Evolutionary conservation across 2,113 vertebrate species (phyloP).

Genomic region (Cochlearius cochlearius): DNA sequence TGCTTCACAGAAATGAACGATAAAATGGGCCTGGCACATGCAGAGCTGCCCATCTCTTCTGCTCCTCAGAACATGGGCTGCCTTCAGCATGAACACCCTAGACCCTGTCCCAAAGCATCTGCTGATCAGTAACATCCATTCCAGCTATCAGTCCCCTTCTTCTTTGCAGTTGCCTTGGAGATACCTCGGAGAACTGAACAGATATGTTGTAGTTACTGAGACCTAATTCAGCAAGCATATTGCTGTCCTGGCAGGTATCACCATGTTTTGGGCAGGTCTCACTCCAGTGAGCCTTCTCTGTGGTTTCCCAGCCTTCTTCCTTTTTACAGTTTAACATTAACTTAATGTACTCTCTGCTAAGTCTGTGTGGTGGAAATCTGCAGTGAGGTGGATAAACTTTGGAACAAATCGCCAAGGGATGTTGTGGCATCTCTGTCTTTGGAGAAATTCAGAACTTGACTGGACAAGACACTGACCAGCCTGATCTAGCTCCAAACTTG

Average conservation of each 20-base stretch:
- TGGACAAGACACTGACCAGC: neutral
- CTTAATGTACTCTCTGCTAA: neutral
- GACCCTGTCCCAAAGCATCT: neutral
- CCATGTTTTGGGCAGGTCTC: neutral
- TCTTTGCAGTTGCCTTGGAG: neutral
- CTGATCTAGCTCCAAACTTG: neutral
- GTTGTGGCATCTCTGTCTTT: neutral
- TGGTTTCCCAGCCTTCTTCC: neutral
- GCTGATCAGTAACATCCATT: neutral
- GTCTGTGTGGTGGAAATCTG: neutral
- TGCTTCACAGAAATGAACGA: neutral
- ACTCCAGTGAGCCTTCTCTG: neutral
- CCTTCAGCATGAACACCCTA: neutral
- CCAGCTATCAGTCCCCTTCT: neutral
- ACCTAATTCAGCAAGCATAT: neutral
- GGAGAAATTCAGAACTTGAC: neutral
- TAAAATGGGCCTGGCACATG: neutral
- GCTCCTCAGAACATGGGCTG: neutral
- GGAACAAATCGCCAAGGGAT: neutral
- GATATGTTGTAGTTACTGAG: neutral
- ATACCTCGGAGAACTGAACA: neutral
- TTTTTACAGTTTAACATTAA: neutral
- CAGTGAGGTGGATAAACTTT: neutral
- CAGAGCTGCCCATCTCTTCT: neutral
- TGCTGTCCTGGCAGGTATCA: neutral